These are phyloP conservation scores for Brachymystax lenok DNA, from an alignment of 2,797 vertebrate species.

Conservation along the genomic window DNA sequence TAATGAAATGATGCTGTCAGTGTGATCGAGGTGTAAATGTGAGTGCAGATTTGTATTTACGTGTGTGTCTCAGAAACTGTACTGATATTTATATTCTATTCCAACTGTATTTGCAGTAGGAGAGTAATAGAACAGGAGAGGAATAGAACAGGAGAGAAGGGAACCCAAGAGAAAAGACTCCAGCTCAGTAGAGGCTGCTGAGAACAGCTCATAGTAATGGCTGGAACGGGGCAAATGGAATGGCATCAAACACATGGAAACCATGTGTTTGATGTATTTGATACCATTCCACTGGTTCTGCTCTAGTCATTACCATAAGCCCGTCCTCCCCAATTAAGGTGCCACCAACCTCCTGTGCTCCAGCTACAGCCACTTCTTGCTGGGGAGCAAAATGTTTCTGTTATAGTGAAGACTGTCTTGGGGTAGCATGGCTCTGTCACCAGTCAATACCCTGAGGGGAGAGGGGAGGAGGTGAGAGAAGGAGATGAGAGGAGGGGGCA, in stretches of 20 bases:
- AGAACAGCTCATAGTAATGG: too few species aligned
- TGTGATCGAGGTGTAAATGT: conserved; percentile 11
- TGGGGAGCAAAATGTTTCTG: too few species aligned
- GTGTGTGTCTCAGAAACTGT: conserved; percentile 1
- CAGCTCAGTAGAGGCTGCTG: neutral
- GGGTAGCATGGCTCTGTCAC: too few species aligned
- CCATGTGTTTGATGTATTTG: too few species aligned
- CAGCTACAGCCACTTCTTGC: too few species aligned
- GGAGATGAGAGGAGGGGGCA: neutral
- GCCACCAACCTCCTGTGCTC: too few species aligned
- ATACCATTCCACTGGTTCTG: too few species aligned
- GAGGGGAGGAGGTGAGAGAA: neutral
- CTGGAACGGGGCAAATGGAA: too few species aligned
- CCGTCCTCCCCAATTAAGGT: too few species aligned
- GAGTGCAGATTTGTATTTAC: neutral
- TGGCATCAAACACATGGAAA: too few species aligned
- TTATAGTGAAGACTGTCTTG: too few species aligned
- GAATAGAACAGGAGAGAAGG: neutral
- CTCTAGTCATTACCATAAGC: too few species aligned
- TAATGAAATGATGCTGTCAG: neutral
- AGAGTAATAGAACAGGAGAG: neutral
- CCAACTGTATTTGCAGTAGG: neutral
- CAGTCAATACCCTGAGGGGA: neutral
- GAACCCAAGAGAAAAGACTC: neutral
- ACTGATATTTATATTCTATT: neutral